Percentiles rank a stretch among this genome's conserved stretches.
phyloP scores from a whole-genome alignment of 2,797 vertebrate genomes.

The Arnoldichthys spilopterus region DNA sequence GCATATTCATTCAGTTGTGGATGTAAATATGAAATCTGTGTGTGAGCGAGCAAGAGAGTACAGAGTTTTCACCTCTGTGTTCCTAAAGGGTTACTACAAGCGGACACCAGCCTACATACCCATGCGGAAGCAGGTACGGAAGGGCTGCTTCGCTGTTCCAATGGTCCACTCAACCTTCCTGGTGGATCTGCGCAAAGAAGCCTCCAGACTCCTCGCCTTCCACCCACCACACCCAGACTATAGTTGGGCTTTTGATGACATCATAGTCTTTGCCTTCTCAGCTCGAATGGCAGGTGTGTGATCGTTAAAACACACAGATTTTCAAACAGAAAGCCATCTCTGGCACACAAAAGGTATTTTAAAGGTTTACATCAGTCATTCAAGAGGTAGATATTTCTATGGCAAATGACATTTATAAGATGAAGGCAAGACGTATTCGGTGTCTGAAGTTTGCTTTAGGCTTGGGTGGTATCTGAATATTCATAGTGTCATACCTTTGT shows the following conservation, averaged over 20 bases:
- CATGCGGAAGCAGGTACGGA: slow-evolving; percentile 84
- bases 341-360: neutral
- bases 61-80: neutral
- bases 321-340: neutral
- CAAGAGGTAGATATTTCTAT: no score
- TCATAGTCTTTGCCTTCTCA: slow-evolving; percentile 93
- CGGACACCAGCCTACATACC: slow-evolving; percentile 92
- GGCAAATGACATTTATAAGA: no score
- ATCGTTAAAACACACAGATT: neutral
- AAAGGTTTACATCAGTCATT: no score
- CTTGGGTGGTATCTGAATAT: no score
- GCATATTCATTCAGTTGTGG: no score
- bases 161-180: slow-evolving; percentile 97
- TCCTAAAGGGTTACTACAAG: slow-evolving; percentile 88
- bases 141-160: slow-evolving; percentile 90
- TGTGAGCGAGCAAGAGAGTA: neutral
- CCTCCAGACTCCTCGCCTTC: slow-evolving; percentile 82
- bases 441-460: neutral
- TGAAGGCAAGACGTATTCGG: neutral
- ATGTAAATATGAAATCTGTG: neutral
- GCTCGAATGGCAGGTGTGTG: slow-evolving; percentile 86
- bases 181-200: slow-evolving; percentile 88
- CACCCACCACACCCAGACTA: slow-evolving; percentile 90
- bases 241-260: slow-evolving; percentile 92
- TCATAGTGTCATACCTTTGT: no score